Evolutionary conservation across 2,797 vertebrate genomes (phyloP), one percentile per base, ranked within the genome.

Genomic region (Halcyon leucocephala): DNA sequence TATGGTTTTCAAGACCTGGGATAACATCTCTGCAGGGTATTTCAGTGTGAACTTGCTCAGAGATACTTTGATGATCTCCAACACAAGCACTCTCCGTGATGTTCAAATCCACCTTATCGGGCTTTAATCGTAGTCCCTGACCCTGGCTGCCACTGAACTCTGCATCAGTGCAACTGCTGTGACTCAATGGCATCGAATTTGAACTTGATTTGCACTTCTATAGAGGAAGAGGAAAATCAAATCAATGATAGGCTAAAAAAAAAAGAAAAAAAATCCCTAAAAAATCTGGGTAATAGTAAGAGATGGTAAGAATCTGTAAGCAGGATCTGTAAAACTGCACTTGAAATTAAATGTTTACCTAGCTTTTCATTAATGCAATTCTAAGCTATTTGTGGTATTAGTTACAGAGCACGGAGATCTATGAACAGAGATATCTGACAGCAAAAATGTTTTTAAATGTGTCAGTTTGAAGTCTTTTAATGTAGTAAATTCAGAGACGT

Each of bases 1-100:
- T n/a, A 37, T 9, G 58, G 35, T 76, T 62, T 61, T n/a, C 85
- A 29, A 41, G 46, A 2, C 21, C 57, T 60, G 57, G 52, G 60
- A 57, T 14, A 16, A 5, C 28, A 42, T 15, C 88, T 71, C 72
- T 74, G 65, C 86, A 71, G 80, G 57, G 52, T 42, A 37, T 52
- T 66, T 62, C 44, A 82, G 37, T 7, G 26, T 8, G 21, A 49
- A 49, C 12, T 29, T 39, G 80, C 71, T 82, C 66, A 60, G 61
- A 77, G 83, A 28, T 55, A 16, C 73, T 86, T 17, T 71, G 82
- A 70, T 24, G 55, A 31, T 42, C 44, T 90, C 57, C 52, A 82
- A 9, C 10, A 39, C 4, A 8, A 73, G 64, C 42, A 16, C 22
- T 52, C 78, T n/a, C 54, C 22, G 44, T 0, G 0, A 44, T 70